Evolutionary conservation across 2,113 vertebrate genomes (phyloP), one percentile per base, ranked within the genome.

Genomic region (Antechinus stuartii): DNA sequence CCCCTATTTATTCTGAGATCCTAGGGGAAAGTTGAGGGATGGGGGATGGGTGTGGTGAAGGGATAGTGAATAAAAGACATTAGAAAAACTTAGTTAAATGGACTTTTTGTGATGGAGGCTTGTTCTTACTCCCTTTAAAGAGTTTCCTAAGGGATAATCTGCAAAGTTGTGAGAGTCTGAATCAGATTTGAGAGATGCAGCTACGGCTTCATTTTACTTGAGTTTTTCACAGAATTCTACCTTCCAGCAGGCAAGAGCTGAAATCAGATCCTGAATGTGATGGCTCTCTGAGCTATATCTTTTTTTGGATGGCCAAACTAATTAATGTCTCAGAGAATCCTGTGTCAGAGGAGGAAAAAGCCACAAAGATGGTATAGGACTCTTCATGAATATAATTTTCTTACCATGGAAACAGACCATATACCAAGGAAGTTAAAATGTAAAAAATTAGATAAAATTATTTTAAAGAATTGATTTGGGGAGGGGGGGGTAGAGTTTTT

Each of bases 1-100:
- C n/a, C 93, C 91, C 94, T 96, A 61, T 46, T 91, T 93, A 90
- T 93, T 97, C 57, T 26, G 89, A 96, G 50, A 53, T 49, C 26
- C 23, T 55, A 55, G 90, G 54, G 68, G 35, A 84, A 76, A 76
- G 68, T 76, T 76, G 68, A 84, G n/a, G 16, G 14, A 22, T 42
- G 68, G 68, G 68, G 25, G 68, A 14, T 8, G 68, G 93, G 92
- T 16, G 54, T 96, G 46, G 57, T 50, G 52, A 30, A 57, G 19
- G 54, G 16, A 16, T 94, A 30, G 94, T 54, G 92, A 96, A 84
- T 92, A 91, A 57, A 84, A n/a, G 35, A 76, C 54, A 35, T 5
- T 9, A 56, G 30, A 94, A 95, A 93, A 54, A 24, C 56, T 89
- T n/a, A 27, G 30, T 91, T 92, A 92, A 96, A 93, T 46, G 26